Base-by-base conservation (phyloP, 1,140 invertebrate species). In the Drosophila biarmipes region DNA sequence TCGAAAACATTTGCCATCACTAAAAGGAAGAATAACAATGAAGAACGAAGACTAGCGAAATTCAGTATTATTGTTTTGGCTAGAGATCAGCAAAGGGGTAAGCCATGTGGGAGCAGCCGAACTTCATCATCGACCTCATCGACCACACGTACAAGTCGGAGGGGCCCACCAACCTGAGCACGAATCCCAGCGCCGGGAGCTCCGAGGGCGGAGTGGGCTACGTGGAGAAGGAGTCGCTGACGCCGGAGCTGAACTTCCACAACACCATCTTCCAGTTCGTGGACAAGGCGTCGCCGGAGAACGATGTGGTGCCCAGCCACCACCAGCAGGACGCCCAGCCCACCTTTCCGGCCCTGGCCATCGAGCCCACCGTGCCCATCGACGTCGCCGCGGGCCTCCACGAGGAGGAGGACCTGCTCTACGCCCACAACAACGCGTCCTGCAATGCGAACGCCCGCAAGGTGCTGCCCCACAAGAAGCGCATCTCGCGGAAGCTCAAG, bases 401-500 rank as follows among this genome's bases (percentile, higher is more conserved):
- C 11, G 72, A 75, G 19, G 78, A 81, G 24, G 84, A 89, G 7
- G 84, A 89, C n/a, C 42, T 89, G 5, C 42, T 89, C 2, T 87
- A 75, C 19, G 48, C 48, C n/a, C 48, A 51, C 31, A 55, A 55
- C 14, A 64, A 74, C 8, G 76, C 59, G 0, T 37, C 58, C 21
- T 61, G 66, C 11, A 87, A 31, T 31, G 29, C 69, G 17, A 86
- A 86, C 49, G 81, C 90, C 12, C 61, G 85, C 0, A 91, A 91
- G 15, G 81, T 91, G 10, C 73, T 94, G 66, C 93, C 93, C 0
- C 94, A 94, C 64, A 94, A 94, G 63, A 94, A 94, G 55, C 91
- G 94, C 19, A 94, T 94, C 54, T 93, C 94, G 0, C 81, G 92
- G 15, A 94, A 94, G 62, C 78, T 94, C 0, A 94, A 94, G 92